Evolutionary conservation across 2,888 invertebrate species (phyloP).

Genomic region (Melipona beecheii): DNA sequence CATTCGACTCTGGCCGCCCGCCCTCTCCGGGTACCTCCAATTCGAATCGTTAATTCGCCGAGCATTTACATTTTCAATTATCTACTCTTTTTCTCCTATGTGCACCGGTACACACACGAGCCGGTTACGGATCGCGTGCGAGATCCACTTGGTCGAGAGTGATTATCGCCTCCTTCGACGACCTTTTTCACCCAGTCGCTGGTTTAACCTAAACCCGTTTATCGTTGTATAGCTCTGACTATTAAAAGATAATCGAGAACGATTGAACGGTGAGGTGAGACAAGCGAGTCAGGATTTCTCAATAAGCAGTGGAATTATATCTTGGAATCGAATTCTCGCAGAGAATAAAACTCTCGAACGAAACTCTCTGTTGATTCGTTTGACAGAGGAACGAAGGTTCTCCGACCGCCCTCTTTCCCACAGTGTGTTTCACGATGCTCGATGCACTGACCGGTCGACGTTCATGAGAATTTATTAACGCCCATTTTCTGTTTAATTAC

Average conservation of each 20-base stretch:
- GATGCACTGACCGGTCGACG: constrained; percentile 58
- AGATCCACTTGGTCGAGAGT: constrained; percentile 22
- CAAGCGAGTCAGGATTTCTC: too few relatives aligned
- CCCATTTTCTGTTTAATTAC: constrained; percentile 78
- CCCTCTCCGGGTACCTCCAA: constrained; percentile 57
- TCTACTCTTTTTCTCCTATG: constrained; percentile 56
- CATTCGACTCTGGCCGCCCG: constrained; percentile 36
- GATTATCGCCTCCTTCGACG: constrained; percentile 19
- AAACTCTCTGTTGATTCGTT: constrained; percentile 33
- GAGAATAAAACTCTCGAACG: background rate
- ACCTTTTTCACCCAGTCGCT: background rate
- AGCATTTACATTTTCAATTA: constrained; percentile 79
- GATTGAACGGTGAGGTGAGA: background rate
- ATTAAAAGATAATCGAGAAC: background rate
- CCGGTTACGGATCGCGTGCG: constrained; percentile 27
- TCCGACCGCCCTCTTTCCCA: constrained; percentile 60
- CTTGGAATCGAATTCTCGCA: constrained; percentile 1
- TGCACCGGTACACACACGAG: background rate
- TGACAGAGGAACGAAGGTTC: background rate
- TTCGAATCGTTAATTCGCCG: constrained; percentile 73
- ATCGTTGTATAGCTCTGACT: too few relatives aligned
- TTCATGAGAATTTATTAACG: constrained; percentile 76
- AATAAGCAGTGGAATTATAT: background rate
- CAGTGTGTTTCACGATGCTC: constrained; percentile 64
- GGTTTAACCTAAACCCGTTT: too few relatives aligned